Evolutionary conservation across 1,140 invertebrate genomes (phyloP), one percentile per base, ranked within the genome.

Genomic region (Manduca sexta): DNA sequence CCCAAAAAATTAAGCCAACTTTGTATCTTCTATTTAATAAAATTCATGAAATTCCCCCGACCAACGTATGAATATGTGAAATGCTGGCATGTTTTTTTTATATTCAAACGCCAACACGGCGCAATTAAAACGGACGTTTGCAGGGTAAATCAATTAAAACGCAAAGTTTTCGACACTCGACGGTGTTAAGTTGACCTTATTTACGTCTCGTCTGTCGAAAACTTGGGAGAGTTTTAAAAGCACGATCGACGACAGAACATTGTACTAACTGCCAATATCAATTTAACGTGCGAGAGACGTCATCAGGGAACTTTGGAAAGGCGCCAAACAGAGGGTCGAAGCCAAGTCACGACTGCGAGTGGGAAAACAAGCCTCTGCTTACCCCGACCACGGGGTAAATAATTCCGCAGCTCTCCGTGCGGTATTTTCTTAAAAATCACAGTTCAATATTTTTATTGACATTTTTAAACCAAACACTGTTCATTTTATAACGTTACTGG

Each of bases 231-330:
- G 48, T 59, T 57, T 57, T 58, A 44, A 53, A 17, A 52, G 52
- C 52, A 55, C 41, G 47, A 53, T 58, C 58, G 51, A 48, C 49
- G 53, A 54, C 49, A 57, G 41, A 47, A 44, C 52, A 48, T 56
- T 47, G 52, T 59, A 52, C 57, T 64, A 72, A 74, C 61, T 66
- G 62, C 61, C 69, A 65, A 74, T 74, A 72, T 64, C 69, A 74
- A 74, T 74, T 74, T 69, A 69, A 60, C 64, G 64, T 60, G 62
- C 46, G 49, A 56, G 56, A 56, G 58, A 66, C 64, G 64, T 72
- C 71, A 74, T 69, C 69, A 69, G 53, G 54, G 38, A 37, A 54
- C 43, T 38, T 61, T 74, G 71, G 71, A 52, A 4, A 21, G 12
- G 37, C n/a, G 69, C 71, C 71, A 72, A 74, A 49, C 52, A 14